These are phyloP conservation scores for Philaethria dido DNA, from an alignment of 2,888 invertebrate species.

Conservation along the genomic window DNA sequence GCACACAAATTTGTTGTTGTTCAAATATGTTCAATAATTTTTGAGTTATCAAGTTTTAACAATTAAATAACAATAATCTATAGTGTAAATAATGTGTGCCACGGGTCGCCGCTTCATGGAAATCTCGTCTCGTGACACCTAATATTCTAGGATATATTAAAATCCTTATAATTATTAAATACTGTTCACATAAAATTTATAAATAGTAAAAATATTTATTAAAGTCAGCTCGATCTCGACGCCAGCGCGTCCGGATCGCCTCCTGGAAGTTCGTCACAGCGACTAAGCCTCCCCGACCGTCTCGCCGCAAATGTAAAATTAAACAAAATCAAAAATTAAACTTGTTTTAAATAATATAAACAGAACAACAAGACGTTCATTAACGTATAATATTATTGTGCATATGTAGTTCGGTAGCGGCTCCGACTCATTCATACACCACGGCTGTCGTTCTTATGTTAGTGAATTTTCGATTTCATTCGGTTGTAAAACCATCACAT, in stretches of 20 bases:
- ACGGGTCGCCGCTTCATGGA: not conserved
- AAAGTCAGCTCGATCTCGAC: not conserved
- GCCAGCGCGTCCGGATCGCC: not conserved
- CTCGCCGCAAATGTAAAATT: conserved; percentile 13
- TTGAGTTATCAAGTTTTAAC: conserved; percentile 11
- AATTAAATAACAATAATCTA: conserved; percentile 23
- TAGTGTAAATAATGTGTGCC: not conserved
- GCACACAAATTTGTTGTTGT: no score
- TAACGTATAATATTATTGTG: conserved; percentile 1
- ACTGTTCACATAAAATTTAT: not conserved
- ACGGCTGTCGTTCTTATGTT: not conserved
- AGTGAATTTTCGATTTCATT: conserved; percentile 30
- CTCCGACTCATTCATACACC: not conserved
- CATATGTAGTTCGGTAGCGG: conserved; percentile 5
- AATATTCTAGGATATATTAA: conserved; percentile 2
- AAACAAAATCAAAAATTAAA: conserved; percentile 11
- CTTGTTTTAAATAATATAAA: conserved; percentile 28
- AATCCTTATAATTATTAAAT: not conserved
- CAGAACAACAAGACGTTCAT: conserved; percentile 22
- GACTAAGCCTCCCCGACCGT: not conserved
- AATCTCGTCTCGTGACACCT: no score
- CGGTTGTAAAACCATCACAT: conserved; percentile 28
- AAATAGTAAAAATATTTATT: not conserved
- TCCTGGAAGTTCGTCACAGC: not conserved
- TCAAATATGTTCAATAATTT: conserved; percentile 18